These are phyloP conservation scores for Xestia xanthographa DNA, from an alignment of 2,888 invertebrate genomes.

Conservation along the genomic window DNA sequence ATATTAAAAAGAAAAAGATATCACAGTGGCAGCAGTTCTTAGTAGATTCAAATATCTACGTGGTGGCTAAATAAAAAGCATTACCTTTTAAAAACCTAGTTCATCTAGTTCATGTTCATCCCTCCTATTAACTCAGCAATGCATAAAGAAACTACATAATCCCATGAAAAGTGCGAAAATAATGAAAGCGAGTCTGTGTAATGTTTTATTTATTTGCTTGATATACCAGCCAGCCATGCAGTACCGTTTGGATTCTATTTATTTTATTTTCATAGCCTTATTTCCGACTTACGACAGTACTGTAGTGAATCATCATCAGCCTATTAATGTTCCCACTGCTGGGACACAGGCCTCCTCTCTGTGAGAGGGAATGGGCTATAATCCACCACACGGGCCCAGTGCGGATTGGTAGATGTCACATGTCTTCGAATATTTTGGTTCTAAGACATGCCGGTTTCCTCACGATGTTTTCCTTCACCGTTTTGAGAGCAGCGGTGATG, in stretches of 20 bases:
- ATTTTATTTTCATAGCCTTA: background rate
- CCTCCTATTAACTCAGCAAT: background rate
- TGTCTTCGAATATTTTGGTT: too few relatives aligned
- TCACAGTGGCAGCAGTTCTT: background rate
- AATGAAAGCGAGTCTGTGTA: constrained; percentile 6
- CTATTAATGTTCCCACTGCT: too few relatives aligned
- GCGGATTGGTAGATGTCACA: too few relatives aligned
- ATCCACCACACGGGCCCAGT: too few relatives aligned
- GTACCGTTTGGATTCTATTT: background rate
- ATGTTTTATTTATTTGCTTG: constrained; percentile 6
- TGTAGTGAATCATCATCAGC: too few relatives aligned
- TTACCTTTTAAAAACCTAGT: background rate
- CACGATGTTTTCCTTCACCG: too few relatives aligned
- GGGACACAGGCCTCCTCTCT: too few relatives aligned
- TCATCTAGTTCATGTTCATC: background rate
- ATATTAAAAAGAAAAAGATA: background rate
- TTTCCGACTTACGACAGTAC: background rate
- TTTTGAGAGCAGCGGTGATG: too few relatives aligned
- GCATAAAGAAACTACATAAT: constrained; percentile 1
- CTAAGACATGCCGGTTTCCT: too few relatives aligned
- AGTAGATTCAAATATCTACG: background rate
- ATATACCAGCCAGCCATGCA: background rate
- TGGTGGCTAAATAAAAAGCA: background rate
- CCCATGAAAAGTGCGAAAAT: background rate
- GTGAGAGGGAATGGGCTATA: too few relatives aligned